Conservation (phyloP, 2,888 invertebrate genomes). For the Trachelus troglodyta region DNA sequence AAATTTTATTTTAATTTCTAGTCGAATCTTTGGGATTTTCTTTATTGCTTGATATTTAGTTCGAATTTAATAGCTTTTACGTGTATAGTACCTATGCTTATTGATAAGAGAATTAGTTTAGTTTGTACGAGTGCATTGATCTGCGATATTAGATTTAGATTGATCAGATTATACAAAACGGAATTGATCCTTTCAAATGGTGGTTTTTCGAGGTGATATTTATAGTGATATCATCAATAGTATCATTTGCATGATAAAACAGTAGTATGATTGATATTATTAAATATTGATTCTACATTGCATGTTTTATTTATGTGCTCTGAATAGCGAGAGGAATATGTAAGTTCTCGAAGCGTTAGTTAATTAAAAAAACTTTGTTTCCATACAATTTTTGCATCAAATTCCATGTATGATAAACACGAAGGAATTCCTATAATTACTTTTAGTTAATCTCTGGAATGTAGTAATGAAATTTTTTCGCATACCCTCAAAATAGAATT, state of each 20-base stretch:
- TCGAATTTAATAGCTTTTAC: neutral
- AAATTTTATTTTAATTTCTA: neutral
- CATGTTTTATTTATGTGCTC: constrained; percentile 34
- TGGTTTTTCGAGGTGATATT: neutral
- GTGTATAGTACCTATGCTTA: neutral
- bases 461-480: neutral
- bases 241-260: neutral
- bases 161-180: neutral
- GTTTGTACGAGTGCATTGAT: neutral
- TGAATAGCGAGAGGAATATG: constrained; percentile 13
- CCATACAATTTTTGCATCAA: neutral
- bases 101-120: neutral
- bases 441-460: neutral
- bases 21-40: neutral
- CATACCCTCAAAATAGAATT: neutral
- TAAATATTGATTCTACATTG: neutral
- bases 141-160: neutral
- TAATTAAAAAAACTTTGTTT: neutral
- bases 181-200: neutral
- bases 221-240: neutral
- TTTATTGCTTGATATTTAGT: neutral
- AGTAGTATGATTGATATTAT: neutral
- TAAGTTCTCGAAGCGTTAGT: constrained; percentile 13
- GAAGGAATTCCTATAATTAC: neutral
- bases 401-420: neutral